Evolutionary conservation across 1,140 invertebrate genomes (phyloP).

Genomic region (Daktulosphaira vitifoliae): DNA sequence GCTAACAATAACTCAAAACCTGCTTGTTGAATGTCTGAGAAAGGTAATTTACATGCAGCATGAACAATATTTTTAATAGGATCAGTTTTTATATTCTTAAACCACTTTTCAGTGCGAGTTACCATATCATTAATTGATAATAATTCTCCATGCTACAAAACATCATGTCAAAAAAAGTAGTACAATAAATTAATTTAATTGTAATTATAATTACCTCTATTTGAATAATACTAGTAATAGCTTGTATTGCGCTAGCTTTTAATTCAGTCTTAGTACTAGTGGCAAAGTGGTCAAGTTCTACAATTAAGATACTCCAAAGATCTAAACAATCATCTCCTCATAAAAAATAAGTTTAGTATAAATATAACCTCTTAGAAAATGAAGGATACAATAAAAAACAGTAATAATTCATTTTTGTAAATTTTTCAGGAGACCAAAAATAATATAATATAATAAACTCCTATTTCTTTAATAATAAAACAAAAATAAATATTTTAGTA

Average conservation of each 20-base stretch:
- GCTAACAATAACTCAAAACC: conserved; percentile 48
- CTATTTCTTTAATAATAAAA: no score
- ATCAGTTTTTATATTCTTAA: conserved; percentile 46
- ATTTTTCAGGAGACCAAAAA: no score
- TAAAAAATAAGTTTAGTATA: conserved; percentile 35
- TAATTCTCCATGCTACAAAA: conserved; percentile 42
- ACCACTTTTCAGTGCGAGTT: conserved; percentile 53
- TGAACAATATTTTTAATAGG: conserved; percentile 49
- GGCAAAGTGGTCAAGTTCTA: conserved; percentile 48
- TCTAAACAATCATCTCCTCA: conserved; percentile 45
- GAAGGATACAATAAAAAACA: neutral
- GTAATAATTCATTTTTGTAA: neutral
- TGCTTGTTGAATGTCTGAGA: conserved; percentile 51
- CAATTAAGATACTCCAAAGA: conserved; percentile 48
- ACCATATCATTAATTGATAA: conserved; percentile 45
- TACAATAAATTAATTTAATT: conserved; percentile 10
- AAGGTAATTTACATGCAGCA: conserved; percentile 53
- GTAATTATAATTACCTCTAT: conserved; percentile 45
- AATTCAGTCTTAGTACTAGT: conserved; percentile 46
- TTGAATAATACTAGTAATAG: conserved; percentile 49
- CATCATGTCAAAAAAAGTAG: neutral
- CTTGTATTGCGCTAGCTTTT: conserved; percentile 53
- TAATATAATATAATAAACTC: no score
- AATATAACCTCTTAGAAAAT: conserved; percentile 22
- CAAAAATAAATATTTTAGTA: no score